A percentile compares a stretch with the other conserved stretches of the same genome.
These are phyloP conservation scores for Alviniconcha strummeri DNA, from an alignment of 2,888 invertebrate species.

Conservation along the genomic window DNA sequence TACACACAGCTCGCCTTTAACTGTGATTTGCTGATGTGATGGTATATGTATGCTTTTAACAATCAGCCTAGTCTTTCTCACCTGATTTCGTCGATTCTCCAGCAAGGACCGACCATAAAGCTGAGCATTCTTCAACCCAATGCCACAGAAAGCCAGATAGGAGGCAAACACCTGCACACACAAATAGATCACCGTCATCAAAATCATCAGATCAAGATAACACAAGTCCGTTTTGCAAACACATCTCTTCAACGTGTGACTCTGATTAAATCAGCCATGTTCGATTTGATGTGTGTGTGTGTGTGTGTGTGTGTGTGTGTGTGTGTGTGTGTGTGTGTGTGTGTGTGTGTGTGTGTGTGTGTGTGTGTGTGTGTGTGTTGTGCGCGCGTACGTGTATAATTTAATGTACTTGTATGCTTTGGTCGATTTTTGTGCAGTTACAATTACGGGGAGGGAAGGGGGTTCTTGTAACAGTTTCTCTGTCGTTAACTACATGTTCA, in stretches of 20 bases:
- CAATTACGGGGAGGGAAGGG: no score
- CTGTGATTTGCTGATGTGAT: neutral
- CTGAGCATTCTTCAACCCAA: slow-evolving; percentile 71
- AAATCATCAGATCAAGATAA: no score
- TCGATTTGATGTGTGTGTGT: neutral
- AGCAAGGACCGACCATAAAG: slow-evolving; percentile 68
- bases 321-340: neutral
- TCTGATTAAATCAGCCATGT: neutral
- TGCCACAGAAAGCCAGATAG: slow-evolving; percentile 72
- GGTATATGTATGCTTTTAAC: neutral
- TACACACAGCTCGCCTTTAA: no score
- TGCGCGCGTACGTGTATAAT: no score
- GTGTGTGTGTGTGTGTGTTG: neutral
- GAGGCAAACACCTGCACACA: slow-evolving; percentile 56
- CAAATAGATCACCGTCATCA: neutral
- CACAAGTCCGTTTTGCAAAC: no score
- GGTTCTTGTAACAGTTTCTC: no score
- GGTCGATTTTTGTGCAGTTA: no score
- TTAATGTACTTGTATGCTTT: no score
- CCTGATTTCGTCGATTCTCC: slow-evolving; percentile 70
- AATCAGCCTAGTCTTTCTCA: slow-evolving; percentile 32
- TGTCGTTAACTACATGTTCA: no score
- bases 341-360: neutral
- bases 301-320: slow-evolving; percentile 17
- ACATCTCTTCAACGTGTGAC: no score